Base-by-base conservation (phyloP, 2,797 vertebrate genomes). In the Meriones psammophilus region DNA sequence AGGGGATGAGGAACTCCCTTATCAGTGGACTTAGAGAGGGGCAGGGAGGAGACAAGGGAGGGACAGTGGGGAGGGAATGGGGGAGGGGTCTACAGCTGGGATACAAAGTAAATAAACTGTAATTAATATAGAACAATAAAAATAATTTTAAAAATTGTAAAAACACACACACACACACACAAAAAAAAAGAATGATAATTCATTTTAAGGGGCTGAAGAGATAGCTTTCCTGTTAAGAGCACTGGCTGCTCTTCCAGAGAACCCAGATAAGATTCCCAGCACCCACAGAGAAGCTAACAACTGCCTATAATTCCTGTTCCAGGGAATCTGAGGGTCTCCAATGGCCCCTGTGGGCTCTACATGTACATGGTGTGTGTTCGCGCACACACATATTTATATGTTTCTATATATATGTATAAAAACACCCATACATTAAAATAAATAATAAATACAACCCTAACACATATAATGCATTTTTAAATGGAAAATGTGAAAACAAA, bases 401-500 rank as follows among this genome's bases (percentile, higher is more conserved):
- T 26, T 26, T 26, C 3, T 9, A 73, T 18, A n/a, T 15, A 4
- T 73, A 36, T 20, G 39, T 2, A 42, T 42, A 74, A 50, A 81
- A 60, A 62, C n/a, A 81, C 24, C 36, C 22, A 81, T 62, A 81
- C 56, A 62, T 81, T 62, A 39, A 66, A 66, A 71, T 69, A 54
- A 86, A 69, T 36, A 87, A 87, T 71, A n/a, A 74, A 74, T n/a
- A 30, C 80, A 64, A 46, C 54, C 54, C 87, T 94, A 64, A 83
- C 56, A 80, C 20, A 9, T 28, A 17, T 15, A 79, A 24, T 56
- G 76, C n/a, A 50, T 36, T 69, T 69, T 77, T 74, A 85, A 88
- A 88, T 30, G 9, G 22, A 28, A 94, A 93, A 77, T 71, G 6
- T 42, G 26, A 92, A 89, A 60, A 88, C 22, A 88, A 88, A 92